phyloP scores from a whole-genome alignment of 1,140 invertebrate species.

The Harpegnathos saltator region DNA sequence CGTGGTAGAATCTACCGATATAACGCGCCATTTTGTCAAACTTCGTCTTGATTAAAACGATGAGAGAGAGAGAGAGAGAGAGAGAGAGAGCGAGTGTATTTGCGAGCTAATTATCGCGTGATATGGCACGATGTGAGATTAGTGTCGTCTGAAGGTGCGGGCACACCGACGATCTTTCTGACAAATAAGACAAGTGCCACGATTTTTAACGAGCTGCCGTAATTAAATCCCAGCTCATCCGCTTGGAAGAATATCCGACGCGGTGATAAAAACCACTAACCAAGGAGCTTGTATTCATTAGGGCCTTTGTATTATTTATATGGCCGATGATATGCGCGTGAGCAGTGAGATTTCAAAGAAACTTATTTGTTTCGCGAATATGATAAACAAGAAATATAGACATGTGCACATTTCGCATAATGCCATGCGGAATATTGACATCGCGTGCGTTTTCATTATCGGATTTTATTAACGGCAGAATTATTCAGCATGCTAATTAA shows the following conservation, averaged over 20 bases:
- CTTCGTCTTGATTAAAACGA: too few relatives aligned
- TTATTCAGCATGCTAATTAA: constrained; percentile 16
- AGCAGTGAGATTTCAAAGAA: constrained; percentile 30
- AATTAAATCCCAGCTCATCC: constrained; percentile 21
- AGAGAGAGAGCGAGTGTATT: too few relatives aligned
- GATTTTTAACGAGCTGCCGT: constrained; percentile 27
- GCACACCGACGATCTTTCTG: not conserved
- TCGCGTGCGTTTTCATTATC: not conserved
- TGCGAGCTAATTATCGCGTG: too few relatives aligned
- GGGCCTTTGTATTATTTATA: constrained; percentile 1
- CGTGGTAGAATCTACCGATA: too few relatives aligned
- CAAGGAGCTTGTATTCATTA: constrained; percentile 29
- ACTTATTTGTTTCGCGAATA: constrained; percentile 17
- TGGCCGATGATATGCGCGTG: not conserved
- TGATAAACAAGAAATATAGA: not conserved
- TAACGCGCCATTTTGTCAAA: too few relatives aligned
- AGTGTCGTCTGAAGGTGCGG: too few relatives aligned
- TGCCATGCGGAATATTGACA: not conserved
- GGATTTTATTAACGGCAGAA: not conserved
- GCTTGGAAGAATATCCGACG: constrained; percentile 25
- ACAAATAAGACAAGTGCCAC: constrained; percentile 15
- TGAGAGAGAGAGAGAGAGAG: too few relatives aligned
- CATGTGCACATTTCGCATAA: not conserved
- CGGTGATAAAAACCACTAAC: constrained; percentile 31
- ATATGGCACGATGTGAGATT: too few relatives aligned